A percentile compares a stretch with the other conserved stretches of the same genome.
Evolutionary conservation across 1,140 invertebrate genomes (phyloP).

Genomic region (Drosophila hydei): DNA sequence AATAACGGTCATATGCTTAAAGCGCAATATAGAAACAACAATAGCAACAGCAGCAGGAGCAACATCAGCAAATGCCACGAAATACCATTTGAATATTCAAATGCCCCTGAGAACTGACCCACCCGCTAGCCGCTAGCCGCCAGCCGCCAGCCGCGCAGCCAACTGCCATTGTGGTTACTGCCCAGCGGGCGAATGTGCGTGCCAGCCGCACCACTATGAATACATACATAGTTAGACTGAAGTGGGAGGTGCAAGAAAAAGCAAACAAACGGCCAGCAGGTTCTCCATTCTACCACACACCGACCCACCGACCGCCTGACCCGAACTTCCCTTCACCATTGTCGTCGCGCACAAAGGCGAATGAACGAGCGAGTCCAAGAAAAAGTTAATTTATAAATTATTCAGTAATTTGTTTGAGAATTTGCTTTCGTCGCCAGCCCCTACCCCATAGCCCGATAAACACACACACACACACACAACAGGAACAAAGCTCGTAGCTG

Average conservation of each 20-base stretch:
- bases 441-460: background rate
- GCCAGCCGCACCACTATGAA: slow-evolving; percentile 18
- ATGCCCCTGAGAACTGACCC: slow-evolving; percentile 67
- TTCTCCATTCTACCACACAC: background rate
- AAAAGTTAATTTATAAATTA: slow-evolving; percentile 82
- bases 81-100: slow-evolving; percentile 76
- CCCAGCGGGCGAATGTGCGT: slow-evolving; percentile 34
- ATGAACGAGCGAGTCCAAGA: slow-evolving; percentile 44
- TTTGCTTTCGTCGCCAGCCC: slow-evolving; percentile 57
- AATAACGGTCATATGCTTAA: slow-evolving; percentile 75
- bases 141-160: slow-evolving; percentile 40
- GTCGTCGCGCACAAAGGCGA: slow-evolving; percentile 58
- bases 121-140: slow-evolving; percentile 1
- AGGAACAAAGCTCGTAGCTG: slow-evolving; percentile 35
- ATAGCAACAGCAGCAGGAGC: slow-evolving; percentile 1
- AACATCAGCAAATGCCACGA: slow-evolving; percentile 34
- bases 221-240: slow-evolving; percentile 15
- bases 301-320: background rate
- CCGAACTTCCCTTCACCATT: slow-evolving; percentile 34
- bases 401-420: slow-evolving; percentile 81
- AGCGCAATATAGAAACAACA: slow-evolving; percentile 56
- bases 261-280: slow-evolving; percentile 22
- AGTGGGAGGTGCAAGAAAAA: slow-evolving; percentile 26
- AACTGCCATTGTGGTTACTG: slow-evolving; percentile 33
- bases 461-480: slow-evolving; percentile 10